Conservation (phyloP, 2,113 vertebrate genomes). For the Anser brachyrhynchus region DNA sequence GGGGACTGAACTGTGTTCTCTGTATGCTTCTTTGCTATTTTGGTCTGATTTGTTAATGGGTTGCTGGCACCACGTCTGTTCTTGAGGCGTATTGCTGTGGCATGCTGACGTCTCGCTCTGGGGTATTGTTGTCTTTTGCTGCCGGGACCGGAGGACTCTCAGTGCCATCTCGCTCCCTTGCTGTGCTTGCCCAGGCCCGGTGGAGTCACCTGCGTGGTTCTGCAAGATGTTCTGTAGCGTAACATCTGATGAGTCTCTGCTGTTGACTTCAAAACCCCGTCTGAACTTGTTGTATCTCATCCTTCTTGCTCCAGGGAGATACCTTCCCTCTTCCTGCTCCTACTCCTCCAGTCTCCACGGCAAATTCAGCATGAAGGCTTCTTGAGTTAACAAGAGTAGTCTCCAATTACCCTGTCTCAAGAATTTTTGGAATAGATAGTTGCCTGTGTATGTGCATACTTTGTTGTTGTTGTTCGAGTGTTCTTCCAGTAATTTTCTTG, state of each 20-base stretch:
- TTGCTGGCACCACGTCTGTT: neutral
- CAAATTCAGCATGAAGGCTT: neutral
- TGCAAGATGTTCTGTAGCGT: neutral
- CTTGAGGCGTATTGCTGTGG: fast-evolving
- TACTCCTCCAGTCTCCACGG: neutral
- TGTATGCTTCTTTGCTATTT: fast-evolving
- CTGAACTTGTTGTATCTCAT: neutral
- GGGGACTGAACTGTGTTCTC: neutral
- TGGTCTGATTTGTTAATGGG: neutral
- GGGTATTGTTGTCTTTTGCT: neutral
- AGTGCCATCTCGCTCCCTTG: no score
- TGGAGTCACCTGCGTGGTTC: neutral
- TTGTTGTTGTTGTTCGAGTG: neutral
- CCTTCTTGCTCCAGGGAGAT: neutral
- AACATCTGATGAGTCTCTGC: neutral
- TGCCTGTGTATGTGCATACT: neutral
- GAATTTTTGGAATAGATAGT: neutral
- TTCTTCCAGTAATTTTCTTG: neutral
- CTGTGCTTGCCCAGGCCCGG: neutral
- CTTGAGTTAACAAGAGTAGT: neutral
- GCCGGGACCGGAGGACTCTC: neutral
- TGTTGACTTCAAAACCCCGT: neutral
- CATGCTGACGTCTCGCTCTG: no score
- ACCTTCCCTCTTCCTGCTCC: neutral
- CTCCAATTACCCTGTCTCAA: neutral